Conservation (phyloP, 2,888 invertebrate species). For the Onthophagus sagittarius region DNA sequence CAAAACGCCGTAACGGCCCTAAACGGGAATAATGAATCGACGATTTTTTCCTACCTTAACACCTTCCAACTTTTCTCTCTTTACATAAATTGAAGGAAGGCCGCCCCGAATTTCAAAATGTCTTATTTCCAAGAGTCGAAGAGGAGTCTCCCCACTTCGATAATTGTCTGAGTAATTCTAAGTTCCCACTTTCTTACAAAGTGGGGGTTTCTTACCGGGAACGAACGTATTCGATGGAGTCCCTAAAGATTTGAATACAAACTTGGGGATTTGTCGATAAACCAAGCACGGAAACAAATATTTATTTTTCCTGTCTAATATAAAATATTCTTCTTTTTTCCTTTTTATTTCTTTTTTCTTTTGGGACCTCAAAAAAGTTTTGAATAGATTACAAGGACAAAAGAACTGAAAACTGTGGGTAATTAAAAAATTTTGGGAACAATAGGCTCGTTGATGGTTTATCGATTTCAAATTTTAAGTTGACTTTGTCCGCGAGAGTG, state of each 20-base stretch:
- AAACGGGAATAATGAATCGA: constrained; percentile 13
- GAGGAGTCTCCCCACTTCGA: background rate
- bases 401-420: background rate
- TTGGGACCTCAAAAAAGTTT: background rate
- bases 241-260: too few relatives aligned
- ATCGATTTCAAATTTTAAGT: background rate
- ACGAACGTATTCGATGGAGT: too few relatives aligned
- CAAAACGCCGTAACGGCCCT: constrained; percentile 11
- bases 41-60: constrained; percentile 2
- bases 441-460: background rate
- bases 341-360: background rate
- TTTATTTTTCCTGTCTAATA: background rate
- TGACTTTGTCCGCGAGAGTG: background rate
- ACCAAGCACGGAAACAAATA: background rate
- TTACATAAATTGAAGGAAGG: constrained; percentile 4
- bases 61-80: background rate
- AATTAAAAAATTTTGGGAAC: background rate
- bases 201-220: too few relatives aligned
- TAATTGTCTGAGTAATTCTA: background rate
- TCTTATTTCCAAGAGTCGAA: background rate
- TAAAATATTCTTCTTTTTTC: background rate
- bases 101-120: background rate
- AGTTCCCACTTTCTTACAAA: background rate
- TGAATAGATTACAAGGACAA: background rate
- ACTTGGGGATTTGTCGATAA: too few relatives aligned